Conservation (phyloP, 2,888 invertebrate species). For the Cataglyphis livida region DNA sequence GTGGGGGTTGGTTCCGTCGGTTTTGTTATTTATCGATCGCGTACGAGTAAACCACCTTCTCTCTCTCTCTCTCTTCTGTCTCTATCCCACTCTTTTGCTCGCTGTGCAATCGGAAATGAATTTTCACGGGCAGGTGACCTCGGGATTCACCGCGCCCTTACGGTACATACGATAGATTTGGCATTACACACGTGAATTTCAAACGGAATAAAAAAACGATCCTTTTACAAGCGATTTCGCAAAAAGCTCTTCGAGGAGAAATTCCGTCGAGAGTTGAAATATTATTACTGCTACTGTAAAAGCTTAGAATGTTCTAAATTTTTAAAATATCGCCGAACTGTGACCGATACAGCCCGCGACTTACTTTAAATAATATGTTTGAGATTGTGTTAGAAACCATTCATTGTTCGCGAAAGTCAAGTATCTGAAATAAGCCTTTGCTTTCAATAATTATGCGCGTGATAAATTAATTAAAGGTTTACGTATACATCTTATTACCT, state of each 20-base stretch:
- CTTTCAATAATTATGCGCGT: background rate
- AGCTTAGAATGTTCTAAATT: conserved; percentile 56
- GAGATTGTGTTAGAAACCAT: background rate
- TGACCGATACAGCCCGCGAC: conserved; percentile 27
- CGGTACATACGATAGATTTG: conserved; percentile 27
- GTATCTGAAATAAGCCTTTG: background rate
- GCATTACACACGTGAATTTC: conserved; percentile 6
- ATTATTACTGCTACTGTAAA: conserved; percentile 33
- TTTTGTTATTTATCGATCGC: conserved; percentile 56
- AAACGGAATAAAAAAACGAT: conserved; percentile 40
- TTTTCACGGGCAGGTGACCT: conserved; percentile 32
- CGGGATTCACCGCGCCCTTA: background rate
- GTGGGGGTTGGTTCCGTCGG: conserved; percentile 35
- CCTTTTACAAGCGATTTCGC: conserved; percentile 52
- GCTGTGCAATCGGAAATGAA: conserved; percentile 39
- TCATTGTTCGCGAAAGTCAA: background rate
- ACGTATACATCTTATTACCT: conserved; percentile 6
- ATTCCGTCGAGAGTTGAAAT: conserved; percentile 35
- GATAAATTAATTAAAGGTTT: conserved; percentile 13
- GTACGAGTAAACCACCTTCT: conserved; percentile 17
- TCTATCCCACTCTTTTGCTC: conserved; percentile 3
- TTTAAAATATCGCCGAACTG: conserved; percentile 32
- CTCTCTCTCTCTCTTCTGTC: conserved; percentile 48
- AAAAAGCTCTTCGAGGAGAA: conserved; percentile 58
- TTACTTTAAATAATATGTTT: background rate